Evolutionary conservation across 2,797 vertebrate species (phyloP), one percentile per base, ranked within the genome.

Genomic region (Australoheros facetus): DNA sequence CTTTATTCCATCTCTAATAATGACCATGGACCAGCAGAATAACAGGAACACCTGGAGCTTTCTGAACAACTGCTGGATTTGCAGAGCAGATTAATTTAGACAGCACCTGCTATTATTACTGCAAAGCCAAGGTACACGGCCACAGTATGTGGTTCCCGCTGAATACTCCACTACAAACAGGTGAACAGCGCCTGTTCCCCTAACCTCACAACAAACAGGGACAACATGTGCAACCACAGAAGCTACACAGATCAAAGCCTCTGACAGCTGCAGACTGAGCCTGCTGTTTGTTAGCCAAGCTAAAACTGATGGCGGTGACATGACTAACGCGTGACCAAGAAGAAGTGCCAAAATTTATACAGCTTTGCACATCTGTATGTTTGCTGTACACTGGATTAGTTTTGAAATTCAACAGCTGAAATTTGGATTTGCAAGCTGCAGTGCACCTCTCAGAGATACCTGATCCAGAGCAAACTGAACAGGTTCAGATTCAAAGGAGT

Each of bases 361-460:
- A 16, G 48, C 39, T 42, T 28, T 59, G 55, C 17, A 39, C 23
- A 42, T 66, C 5, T 58, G 42, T 10, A 19, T 73, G 71, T 23
- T 14, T 16, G 14, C 17, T 55, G 48, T 14, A 62, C 32, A 32
- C 5, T 30, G 39, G 5, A 62, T 73, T 19, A 45, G 34, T 60
- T 34, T 26, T 66, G 19, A 79, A 80, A 9, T 37, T 69, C 72
- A 79, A 84, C 32, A 75, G 48, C 39, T 21, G 3, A 21, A 45
- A 4, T 55, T 9, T 58, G 34, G 59, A 55, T 17, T 75, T 51
- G 42, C 42, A 51, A 7, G 28, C 39, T 66, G 62, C 62, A 48
- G 62, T 3, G 9, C 10, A 13, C 0, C 19, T 2, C 17, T 34
- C 26, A 4, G 39, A 48, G 39, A 59, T 5, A 51, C 19, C 12